phyloP scores from a whole-genome alignment of 2,113 vertebrate species.

The Cottus gobio region DNA sequence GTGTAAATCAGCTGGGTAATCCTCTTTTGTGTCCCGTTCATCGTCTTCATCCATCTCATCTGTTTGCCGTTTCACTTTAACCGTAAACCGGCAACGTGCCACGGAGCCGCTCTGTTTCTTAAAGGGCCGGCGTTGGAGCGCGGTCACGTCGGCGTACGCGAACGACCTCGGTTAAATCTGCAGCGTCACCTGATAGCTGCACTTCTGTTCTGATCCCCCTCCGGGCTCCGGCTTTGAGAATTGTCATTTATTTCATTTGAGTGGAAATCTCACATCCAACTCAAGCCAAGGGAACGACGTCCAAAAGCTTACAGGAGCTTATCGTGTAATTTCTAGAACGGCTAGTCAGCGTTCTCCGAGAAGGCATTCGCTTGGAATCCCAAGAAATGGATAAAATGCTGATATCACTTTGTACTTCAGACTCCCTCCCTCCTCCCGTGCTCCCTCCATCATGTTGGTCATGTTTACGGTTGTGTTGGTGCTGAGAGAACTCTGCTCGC shows the following conservation, averaged over 20 bases:
- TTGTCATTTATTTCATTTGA: constrained; percentile 33
- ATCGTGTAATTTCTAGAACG: constrained; percentile 40
- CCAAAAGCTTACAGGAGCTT: constrained; percentile 47
- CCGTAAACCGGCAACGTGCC: constrained; percentile 38
- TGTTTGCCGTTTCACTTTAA: constrained; percentile 56
- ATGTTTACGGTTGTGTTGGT: constrained; percentile 24
- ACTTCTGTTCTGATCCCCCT: constrained; percentile 19
- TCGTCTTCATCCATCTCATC: constrained; percentile 48
- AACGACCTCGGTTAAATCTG: neutral
- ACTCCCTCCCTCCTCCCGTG: neutral
- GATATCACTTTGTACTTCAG: constrained; percentile 13
- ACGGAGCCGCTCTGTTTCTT: neutral
- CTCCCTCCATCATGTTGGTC: neutral
- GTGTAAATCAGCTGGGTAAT: constrained; percentile 48
- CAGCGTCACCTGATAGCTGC: constrained; percentile 45
- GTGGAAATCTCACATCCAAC: constrained; percentile 17
- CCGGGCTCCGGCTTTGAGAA: constrained; percentile 26
- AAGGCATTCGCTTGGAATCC: constrained; percentile 1
- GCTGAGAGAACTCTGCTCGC: constrained; percentile 11
- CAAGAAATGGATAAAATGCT: neutral
- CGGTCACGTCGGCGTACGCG: neutral
- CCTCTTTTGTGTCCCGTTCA: constrained; percentile 48
- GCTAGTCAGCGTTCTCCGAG: constrained; percentile 33
- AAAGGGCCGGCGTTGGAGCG: no score
- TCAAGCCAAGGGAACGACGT: constrained; percentile 12